Evolutionary conservation across 1,140 invertebrate species (phyloP), one percentile per base, ranked within the genome.

Genomic region (Uloborus diversus): DNA sequence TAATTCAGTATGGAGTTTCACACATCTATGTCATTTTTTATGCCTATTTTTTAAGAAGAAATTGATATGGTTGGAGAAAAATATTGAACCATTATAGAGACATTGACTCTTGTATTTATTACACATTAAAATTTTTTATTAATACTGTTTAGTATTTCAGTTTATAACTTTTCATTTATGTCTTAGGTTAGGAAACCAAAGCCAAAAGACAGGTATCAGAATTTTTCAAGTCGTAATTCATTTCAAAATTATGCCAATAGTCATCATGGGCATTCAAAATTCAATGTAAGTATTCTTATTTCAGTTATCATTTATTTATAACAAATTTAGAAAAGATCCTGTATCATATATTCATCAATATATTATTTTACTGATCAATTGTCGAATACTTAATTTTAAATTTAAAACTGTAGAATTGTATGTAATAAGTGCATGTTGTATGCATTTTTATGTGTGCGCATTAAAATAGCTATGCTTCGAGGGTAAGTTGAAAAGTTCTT

Each of bases 231-330:
- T 7, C 28, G 51, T 25, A 64, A 75, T 75, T 47, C 71, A n/a
- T 75, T 75, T 35, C 71, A 75, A 25, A 37, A 75, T 14, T 64
- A 75, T 64, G 42, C 20, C 2, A 47, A 75, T 64, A 75, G 71
- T 25, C 49, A 49, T 13, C 47, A 51, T 75, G 20, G 30, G 2
- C 23, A 75, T 64, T 33, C 35, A 47, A 71, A 75, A 75, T 64
- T 59, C 11, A 61, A 64, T 35, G 71, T 75, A 53, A 75, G 59
- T 30, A 30, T 4, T 17, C n/a, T n/a, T n/a, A n/a, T n/a, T n/a
- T n/a, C n/a, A n/a, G n/a, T n/a, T n/a, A n/a, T n/a, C n/a, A n/a
- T n/a, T n/a, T n/a, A n/a, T n/a, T n/a, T n/a, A n/a, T n/a, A n/a
- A n/a, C n/a, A n/a, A n/a, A n/a, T n/a, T n/a, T n/a, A n/a, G n/a